Evolutionary conservation across 1,140 invertebrate genomes (phyloP).

Genomic region (Sycophila sp.): DNA sequence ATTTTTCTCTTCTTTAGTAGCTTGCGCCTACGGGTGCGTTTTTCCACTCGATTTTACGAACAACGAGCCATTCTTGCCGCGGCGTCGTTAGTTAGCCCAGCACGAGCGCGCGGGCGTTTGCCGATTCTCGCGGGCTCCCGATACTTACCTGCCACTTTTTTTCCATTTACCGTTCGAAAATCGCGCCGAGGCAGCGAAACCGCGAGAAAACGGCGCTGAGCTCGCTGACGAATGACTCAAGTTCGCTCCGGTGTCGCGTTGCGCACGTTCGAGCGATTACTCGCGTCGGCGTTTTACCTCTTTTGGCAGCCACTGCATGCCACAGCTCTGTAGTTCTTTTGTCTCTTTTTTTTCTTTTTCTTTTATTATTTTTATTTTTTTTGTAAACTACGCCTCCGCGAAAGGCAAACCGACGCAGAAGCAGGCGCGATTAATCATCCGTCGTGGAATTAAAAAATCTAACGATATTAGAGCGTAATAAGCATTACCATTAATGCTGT

Average conservation of each 20-base stretch:
- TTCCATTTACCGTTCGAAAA: no score
- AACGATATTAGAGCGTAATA: conserved; percentile 7
- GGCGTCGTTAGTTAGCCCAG: neutral
- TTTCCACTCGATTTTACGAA: no score
- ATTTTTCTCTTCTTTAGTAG: no score
- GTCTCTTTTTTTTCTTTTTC: neutral
- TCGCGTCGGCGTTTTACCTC: neutral
- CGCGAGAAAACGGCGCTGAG: no score
- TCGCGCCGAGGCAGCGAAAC: no score
- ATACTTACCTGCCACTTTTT: no score
- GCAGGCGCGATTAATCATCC: neutral
- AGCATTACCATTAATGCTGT: neutral
- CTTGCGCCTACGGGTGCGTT: no score
- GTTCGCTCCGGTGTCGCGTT: neutral
- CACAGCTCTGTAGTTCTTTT: neutral
- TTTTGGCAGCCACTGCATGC: neutral
- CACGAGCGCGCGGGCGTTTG: no score
- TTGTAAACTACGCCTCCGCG: neutral
- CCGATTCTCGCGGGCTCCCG: no score
- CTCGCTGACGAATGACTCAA: no score
- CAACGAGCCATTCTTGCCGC: no score
- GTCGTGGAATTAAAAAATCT: conserved; percentile 2
- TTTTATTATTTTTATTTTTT: no score
- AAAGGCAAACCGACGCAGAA: neutral
- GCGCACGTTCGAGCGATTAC: neutral